Base-by-base conservation (phyloP, 2,113 vertebrate genomes). In the Myanophis thanlyinensis region DNA sequence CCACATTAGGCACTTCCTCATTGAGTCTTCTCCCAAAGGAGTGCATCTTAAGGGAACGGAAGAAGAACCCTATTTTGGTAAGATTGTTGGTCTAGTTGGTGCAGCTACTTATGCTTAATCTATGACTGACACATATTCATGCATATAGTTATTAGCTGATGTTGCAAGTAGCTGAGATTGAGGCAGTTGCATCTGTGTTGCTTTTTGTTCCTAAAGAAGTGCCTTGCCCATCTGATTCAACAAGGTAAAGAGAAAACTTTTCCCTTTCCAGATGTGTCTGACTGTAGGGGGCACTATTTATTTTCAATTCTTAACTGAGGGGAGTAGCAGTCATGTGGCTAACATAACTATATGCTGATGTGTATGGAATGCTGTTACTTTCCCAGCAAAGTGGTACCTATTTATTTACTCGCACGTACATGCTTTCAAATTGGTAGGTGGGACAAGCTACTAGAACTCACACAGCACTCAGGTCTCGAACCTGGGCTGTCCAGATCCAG, bases 41-140 rank as follows among this genome's bases (percentile, higher is more conserved):
- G 98, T 99, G 15, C 98, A 98, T 52, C 92, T 99, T 95, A 99
- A 98, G 94, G 99, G 99, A 1, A 98, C 98, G 1, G 97, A 98
- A 0, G 98, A 99, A 93, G 98, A 99, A 92, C 99, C 98, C 0
- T 98, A 98, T 89, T 99, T 99, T 12, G 99, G 99, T 99, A 95
- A 98, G 98, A 30, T 23, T 8, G 4, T 85, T 23, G 35, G 10
- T 5, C 49, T 48, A 62, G 8, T 59, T 35, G 0, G 6, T 46
- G 47, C n/a, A 23, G 15, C 27, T 47, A 13, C 22, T 2, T 15
- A 46, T 85, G 13, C 9, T 88, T 62, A n/a, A 56, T 18, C 59
- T 67, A 23, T 1, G 51, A 87, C 54, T 20, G 27, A 10, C 40
- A 49, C 1, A 49, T 30, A 89, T 44, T 25, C n/a, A n/a, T 11